A percentile compares a stretch with the other conserved stretches of the same genome.
Evolutionary conservation across 64 coral and sea anemone species (phyloP).

Genomic region (Cladopsammia gracilis): DNA sequence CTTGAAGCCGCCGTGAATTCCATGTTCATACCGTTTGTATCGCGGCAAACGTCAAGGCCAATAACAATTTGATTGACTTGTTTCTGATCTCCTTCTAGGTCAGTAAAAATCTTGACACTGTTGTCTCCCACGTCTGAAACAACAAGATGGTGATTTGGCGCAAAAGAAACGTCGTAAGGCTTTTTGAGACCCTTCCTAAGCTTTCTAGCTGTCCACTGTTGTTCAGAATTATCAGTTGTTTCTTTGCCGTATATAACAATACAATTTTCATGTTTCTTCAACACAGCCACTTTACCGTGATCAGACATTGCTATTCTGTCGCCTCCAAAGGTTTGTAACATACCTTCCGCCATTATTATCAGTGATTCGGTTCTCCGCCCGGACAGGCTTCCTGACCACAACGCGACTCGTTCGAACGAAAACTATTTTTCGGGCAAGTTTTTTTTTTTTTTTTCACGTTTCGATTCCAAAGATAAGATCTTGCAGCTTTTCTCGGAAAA

Average conservation of each 20-base stretch:
- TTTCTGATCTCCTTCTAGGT: background rate
- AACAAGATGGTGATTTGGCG: conserved; percentile 16
- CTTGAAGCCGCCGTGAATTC: background rate
- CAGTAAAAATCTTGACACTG: background rate
- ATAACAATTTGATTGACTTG: conserved; percentile 40
- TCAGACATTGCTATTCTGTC: conserved; percentile 28
- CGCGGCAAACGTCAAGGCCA: background rate
- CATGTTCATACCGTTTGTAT: background rate
- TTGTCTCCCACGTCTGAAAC: conserved; percentile 24
- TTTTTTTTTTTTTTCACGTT: no score
- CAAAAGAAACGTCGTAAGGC: conserved; percentile 35
- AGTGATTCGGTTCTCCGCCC: no score
- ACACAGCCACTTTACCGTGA: background rate
- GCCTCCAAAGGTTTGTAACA: background rate
- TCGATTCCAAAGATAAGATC: no score
- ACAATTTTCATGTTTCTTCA: background rate
- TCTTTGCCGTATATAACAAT: background rate
- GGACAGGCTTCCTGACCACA: background rate
- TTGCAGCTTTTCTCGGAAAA: conserved; percentile 20
- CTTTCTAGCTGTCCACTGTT: conserved; percentile 3
- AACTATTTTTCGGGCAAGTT: no score
- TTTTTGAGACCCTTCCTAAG: background rate
- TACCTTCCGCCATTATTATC: background rate
- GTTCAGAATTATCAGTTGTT: background rate
- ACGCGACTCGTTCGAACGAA: no score